These are phyloP conservation scores for Lycocerus yunnanus DNA, from an alignment of 2,888 invertebrate species.

Conservation along the genomic window DNA sequence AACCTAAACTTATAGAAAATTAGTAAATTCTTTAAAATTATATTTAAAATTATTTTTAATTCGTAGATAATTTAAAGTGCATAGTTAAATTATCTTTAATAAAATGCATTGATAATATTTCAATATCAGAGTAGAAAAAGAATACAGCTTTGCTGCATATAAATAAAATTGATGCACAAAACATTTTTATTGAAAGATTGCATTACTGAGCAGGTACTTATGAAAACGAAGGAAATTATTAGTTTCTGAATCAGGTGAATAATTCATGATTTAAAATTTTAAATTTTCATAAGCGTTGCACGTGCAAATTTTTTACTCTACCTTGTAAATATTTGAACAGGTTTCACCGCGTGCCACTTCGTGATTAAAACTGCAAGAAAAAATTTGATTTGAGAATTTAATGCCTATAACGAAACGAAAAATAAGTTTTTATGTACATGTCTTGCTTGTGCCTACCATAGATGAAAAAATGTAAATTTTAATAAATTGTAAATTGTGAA, in stretches of 20 bases:
- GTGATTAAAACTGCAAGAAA: neutral
- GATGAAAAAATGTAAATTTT: too few species aligned
- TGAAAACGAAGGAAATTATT: neutral
- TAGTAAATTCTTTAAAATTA: too few species aligned
- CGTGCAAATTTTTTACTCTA: neutral
- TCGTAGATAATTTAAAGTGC: too few species aligned
- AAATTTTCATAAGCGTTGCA: neutral
- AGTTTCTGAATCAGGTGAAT: neutral
- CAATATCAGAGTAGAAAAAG: too few species aligned
- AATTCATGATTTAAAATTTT: neutral
- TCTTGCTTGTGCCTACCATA: too few species aligned
- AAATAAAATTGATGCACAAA: too few species aligned
- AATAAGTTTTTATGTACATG: neutral
- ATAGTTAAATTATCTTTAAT: too few species aligned
- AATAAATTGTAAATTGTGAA: too few species aligned
- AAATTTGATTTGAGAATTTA: neutral
- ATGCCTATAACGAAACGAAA: neutral
- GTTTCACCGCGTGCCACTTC: neutral
- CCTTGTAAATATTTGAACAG: neutral
- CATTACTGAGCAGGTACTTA: neutral
- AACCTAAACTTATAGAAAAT: too few species aligned
- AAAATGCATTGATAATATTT: too few species aligned
- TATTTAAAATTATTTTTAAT: too few species aligned
- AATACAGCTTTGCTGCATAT: neutral
- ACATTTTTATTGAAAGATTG: neutral